A percentile compares a stretch with the other conserved stretches of the same genome.
Evolutionary conservation across 2,113 vertebrate species (phyloP).

Genomic region (Melozone crissalis): DNA sequence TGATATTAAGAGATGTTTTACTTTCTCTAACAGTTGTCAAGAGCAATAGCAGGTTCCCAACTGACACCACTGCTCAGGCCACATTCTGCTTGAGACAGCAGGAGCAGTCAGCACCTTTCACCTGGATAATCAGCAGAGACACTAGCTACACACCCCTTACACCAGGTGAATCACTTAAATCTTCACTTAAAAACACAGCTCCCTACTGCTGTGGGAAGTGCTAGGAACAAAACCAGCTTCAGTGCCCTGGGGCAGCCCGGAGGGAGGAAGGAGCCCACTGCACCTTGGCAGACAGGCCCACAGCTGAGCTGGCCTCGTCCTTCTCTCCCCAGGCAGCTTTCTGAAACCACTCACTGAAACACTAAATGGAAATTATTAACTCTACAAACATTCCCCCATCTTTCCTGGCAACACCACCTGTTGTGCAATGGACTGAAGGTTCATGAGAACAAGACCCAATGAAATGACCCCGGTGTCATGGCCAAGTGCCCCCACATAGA

Average conservation of each 20-base stretch:
- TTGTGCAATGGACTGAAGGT: not conserved
- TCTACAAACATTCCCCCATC: not conserved
- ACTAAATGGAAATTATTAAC: not conserved
- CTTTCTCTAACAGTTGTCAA: not conserved
- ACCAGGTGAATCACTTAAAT: not conserved
- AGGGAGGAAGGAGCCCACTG: not conserved
- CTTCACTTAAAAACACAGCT: not conserved
- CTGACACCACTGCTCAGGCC: not conserved
- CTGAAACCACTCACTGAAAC: not conserved
- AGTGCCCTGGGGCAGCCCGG: not conserved
- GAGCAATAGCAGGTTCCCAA: not conserved
- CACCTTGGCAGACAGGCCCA: not conserved
- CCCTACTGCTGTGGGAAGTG: not conserved
- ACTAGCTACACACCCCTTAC: not conserved
- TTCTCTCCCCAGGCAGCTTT: not conserved
- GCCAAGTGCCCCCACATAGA: not conserved
- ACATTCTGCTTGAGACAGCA: not conserved
- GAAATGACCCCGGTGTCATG: fast-evolving
- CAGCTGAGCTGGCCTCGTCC: not conserved
- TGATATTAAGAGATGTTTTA: not conserved
- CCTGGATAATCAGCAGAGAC: not conserved
- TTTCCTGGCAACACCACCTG: not conserved
- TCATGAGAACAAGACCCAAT: not conserved
- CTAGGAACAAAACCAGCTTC: not conserved
- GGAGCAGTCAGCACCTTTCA: not conserved